Percentiles rank a stretch among this genome's conserved stretches.
phyloP scores from a whole-genome alignment of 2,113 vertebrate genomes.

The Butastur rufipennis region DNA sequence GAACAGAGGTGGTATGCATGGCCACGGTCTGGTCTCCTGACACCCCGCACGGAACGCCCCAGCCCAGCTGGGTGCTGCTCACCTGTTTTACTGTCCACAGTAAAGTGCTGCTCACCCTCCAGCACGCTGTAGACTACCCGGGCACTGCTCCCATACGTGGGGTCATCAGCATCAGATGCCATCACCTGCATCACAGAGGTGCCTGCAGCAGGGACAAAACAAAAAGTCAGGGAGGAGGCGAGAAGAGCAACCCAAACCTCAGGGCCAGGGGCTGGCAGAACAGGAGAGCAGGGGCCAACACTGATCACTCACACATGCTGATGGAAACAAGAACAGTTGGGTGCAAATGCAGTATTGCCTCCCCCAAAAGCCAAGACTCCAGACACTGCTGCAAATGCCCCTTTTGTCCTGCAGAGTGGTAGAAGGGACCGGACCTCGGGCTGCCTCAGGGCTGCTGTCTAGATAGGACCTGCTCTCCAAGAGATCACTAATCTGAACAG shows the following conservation, averaged over 20 bases:
- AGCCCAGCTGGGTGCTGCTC: constrained; percentile 31
- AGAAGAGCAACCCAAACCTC: not conserved
- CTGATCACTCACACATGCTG: not conserved
- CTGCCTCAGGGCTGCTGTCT: not conserved
- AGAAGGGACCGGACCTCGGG: not conserved
- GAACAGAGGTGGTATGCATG: accelerated
- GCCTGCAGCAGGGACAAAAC: constrained; percentile 72
- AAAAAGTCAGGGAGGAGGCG: not conserved
- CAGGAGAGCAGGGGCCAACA: not conserved
- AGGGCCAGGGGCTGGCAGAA: not conserved
- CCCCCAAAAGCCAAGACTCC: not conserved
- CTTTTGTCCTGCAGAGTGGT: not conserved
- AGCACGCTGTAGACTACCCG: constrained; percentile 93
- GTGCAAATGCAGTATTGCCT: not conserved
- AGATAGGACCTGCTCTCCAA: not conserved
- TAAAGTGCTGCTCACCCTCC: constrained; percentile 92
- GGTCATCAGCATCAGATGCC: constrained; percentile 94
- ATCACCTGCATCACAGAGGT: constrained; percentile 97
- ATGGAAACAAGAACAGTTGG: not conserved
- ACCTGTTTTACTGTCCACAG: constrained; percentile 94
- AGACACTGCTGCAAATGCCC: not conserved
- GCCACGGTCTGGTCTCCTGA: not conserved
- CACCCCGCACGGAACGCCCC: accelerated
- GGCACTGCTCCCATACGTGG: constrained; percentile 93
- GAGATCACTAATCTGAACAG: not conserved